phyloP scores from a whole-genome alignment of 1,140 invertebrate genomes.

The Lucilia cuprina region DNA sequence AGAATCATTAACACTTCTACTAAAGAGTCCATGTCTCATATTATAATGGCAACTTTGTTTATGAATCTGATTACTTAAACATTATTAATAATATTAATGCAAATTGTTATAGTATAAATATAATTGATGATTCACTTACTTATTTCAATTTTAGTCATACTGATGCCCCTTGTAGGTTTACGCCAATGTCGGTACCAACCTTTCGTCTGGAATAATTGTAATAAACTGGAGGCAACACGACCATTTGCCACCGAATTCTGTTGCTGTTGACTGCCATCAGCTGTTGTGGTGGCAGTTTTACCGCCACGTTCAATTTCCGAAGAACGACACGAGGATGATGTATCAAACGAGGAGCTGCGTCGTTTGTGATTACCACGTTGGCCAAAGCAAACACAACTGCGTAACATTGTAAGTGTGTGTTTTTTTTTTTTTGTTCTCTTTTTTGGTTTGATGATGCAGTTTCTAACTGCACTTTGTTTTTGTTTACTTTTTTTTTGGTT shows the following conservation, averaged over 20 bases:
- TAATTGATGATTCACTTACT: slow-evolving; percentile 69
- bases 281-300: slow-evolving; percentile 50
- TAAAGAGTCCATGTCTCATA: neutral
- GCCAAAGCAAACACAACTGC: slow-evolving; percentile 58
- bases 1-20: neutral
- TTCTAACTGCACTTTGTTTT: neutral
- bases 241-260: slow-evolving; percentile 36
- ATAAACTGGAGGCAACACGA: slow-evolving; percentile 57
- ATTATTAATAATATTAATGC: neutral
- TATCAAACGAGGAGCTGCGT: slow-evolving; percentile 63
- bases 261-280: slow-evolving; percentile 43
- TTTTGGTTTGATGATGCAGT: neutral
- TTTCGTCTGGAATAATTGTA: slow-evolving; percentile 63
- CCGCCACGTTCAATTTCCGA: slow-evolving; percentile 66
- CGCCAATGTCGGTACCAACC: slow-evolving; percentile 67
- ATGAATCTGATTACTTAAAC: too few species aligned
- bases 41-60: too few species aligned
- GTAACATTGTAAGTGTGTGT: slow-evolving; percentile 48
- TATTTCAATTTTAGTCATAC: slow-evolving; percentile 74
- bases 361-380: slow-evolving; percentile 53
- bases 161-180: slow-evolving; percentile 67
- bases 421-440: slow-evolving; percentile 6
- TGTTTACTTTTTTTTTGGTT: neutral
- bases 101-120: neutral
- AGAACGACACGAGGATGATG: slow-evolving; percentile 68